Evolutionary conservation across 2,888 invertebrate genomes (phyloP).

Genomic region (Ceramica pisi): DNA sequence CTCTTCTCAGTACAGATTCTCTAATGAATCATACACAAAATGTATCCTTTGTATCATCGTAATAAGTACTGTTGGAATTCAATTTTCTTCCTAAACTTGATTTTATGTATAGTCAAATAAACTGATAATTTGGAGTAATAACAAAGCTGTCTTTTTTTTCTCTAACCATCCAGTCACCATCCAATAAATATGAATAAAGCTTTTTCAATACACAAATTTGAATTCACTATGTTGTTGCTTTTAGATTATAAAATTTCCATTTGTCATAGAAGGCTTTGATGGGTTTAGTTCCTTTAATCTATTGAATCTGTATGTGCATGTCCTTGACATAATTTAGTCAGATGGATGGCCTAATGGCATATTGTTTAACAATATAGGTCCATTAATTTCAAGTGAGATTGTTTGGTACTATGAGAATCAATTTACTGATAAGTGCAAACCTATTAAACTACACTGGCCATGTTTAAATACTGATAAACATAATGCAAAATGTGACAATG

Average conservation of each 20-base stretch:
- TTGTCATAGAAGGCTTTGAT: constrained; percentile 2
- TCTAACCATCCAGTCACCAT: not conserved
- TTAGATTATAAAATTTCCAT: not conserved
- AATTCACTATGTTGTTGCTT: not conserved
- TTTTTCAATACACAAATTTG: not conserved
- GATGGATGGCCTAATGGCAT: constrained; percentile 38
- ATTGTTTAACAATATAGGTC: constrained; percentile 33
- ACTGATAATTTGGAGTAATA: not conserved
- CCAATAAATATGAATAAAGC: not conserved
- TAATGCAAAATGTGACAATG: constrained; percentile 55
- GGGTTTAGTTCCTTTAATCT: constrained; percentile 2
- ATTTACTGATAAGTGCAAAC: constrained; percentile 56
- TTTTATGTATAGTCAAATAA: not conserved
- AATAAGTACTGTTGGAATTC: not conserved
- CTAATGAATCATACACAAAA: not conserved
- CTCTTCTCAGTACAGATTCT: not conserved
- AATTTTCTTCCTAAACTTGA: not conserved
- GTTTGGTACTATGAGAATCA: constrained; percentile 37
- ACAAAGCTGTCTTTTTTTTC: too few relatives aligned
- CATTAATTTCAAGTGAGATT: constrained; percentile 37
- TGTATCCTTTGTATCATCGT: too few relatives aligned
- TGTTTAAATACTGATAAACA: constrained; percentile 54
- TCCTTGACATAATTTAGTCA: constrained; percentile 52
- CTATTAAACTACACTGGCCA: constrained; percentile 38
- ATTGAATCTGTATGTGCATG: constrained; percentile 21